phyloP scores from a whole-genome alignment of 1,140 invertebrate species.

The Liolophura sinensis region DNA sequence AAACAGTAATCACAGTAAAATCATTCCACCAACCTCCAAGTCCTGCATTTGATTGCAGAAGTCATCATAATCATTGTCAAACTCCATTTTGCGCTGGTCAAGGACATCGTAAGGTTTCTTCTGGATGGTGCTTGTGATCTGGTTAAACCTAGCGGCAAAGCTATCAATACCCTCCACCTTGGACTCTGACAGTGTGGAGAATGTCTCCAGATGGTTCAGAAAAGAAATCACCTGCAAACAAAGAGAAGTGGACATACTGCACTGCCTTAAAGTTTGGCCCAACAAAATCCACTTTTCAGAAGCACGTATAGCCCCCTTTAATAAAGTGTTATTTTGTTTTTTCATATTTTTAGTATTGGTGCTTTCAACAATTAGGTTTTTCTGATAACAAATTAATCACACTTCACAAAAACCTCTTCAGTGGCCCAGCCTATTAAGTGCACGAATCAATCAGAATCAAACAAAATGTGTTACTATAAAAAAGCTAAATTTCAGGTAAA shows the following conservation, averaged over 20 bases:
- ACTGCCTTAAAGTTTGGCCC: neutral
- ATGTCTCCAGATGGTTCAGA: conserved; percentile 85
- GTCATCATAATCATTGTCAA: conserved; percentile 79
- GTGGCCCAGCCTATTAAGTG: too few species aligned
- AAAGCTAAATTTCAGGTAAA: too few species aligned
- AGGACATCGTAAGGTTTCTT: conserved; percentile 87
- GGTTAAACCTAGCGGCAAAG: conserved; percentile 33
- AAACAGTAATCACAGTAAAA: neutral
- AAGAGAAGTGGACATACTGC: neutral
- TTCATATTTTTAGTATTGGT: too few species aligned
- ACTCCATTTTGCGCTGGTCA: conserved; percentile 83
- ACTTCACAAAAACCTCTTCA: too few species aligned
- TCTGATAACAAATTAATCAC: too few species aligned
- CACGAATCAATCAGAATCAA: too few species aligned
- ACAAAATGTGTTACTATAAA: too few species aligned
- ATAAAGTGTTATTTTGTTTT: too few species aligned
- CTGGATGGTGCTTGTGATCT: conserved; percentile 64
- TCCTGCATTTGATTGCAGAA: conserved; percentile 77
- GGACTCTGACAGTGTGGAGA: conserved; percentile 76
- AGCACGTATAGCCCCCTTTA: too few species aligned
- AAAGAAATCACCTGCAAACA: conserved; percentile 72
- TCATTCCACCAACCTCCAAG: conserved; percentile 55
- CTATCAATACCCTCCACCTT: conserved; percentile 74
- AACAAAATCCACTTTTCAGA: too few species aligned
- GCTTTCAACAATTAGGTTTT: too few species aligned